Conservation (phyloP, 2,113 vertebrate species). For the Calidris pygmaea region DNA sequence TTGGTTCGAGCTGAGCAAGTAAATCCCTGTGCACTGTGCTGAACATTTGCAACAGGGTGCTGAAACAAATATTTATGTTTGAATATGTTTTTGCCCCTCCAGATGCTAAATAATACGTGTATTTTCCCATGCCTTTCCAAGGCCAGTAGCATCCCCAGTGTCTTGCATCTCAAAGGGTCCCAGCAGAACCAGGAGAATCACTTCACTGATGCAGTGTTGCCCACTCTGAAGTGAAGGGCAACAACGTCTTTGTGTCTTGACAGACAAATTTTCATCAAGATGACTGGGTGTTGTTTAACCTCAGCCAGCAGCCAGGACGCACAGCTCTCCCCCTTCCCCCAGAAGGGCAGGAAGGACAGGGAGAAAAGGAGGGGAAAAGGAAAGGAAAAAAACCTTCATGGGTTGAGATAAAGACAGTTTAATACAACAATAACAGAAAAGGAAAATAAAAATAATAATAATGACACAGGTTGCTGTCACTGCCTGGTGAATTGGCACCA, state of each 20-base stretch:
- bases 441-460: neutral
- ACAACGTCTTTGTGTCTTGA: neutral
- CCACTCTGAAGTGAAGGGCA: neutral
- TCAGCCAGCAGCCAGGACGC: neutral
- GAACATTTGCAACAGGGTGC: neutral
- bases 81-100: neutral
- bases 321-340: neutral
- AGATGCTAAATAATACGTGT: neutral
- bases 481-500: neutral
- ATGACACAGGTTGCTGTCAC: neutral
- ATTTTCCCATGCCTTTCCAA: neutral
- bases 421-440: neutral
- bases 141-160: neutral
- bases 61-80: slow-evolving; percentile 37
- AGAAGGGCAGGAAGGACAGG: neutral
- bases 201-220: neutral
- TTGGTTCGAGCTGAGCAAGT: slow-evolving; percentile 16
- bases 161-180: neutral
- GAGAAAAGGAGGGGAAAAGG: neutral
- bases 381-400: neutral
- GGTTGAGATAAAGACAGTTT: neutral
- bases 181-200: neutral
- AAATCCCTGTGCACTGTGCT: neutral
- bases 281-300: neutral
- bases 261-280: neutral